phyloP scores from a whole-genome alignment of 2,113 vertebrate species.

The Ginglymostoma cirratum region DNA sequence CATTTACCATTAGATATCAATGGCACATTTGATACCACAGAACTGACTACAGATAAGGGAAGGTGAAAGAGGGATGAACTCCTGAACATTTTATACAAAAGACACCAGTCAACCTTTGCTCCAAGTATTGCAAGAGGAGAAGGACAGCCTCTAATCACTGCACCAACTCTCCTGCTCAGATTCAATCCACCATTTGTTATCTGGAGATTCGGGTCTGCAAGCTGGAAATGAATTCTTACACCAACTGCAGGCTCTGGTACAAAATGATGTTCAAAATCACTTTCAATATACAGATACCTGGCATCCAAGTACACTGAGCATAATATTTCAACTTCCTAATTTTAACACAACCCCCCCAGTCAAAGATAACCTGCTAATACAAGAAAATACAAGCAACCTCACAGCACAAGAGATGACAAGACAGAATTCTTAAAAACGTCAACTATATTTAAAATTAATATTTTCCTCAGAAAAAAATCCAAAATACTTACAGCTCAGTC shows the following conservation, averaged over 20 bases:
- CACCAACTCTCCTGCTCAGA: not conserved
- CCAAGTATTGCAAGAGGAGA: not conserved
- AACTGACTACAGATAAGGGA: not conserved
- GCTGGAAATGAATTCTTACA: not conserved
- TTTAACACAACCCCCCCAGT: not conserved
- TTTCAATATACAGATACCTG: not conserved
- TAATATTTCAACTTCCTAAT: not conserved
- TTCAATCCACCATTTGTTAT: not conserved
- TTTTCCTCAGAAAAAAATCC: constrained; percentile 36
- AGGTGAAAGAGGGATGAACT: not conserved
- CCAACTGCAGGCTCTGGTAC: not conserved
- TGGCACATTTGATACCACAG: not conserved
- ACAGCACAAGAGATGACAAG: constrained; percentile 8
- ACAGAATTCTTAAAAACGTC: constrained; percentile 11
- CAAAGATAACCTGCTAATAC: not conserved
- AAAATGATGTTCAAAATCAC: not conserved
- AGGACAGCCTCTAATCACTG: not conserved
- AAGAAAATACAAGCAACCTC: not conserved
- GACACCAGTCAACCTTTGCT: not conserved
- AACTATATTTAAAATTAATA: constrained; percentile 32
- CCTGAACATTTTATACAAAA: not conserved
- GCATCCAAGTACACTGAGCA: not conserved
- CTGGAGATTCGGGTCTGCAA: not conserved
- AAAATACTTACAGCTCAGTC: constrained; percentile 37
- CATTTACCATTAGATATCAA: not conserved